These are phyloP conservation scores for Arothron firmamentum DNA, from an alignment of 2,113 vertebrate species.

Conservation along the genomic window DNA sequence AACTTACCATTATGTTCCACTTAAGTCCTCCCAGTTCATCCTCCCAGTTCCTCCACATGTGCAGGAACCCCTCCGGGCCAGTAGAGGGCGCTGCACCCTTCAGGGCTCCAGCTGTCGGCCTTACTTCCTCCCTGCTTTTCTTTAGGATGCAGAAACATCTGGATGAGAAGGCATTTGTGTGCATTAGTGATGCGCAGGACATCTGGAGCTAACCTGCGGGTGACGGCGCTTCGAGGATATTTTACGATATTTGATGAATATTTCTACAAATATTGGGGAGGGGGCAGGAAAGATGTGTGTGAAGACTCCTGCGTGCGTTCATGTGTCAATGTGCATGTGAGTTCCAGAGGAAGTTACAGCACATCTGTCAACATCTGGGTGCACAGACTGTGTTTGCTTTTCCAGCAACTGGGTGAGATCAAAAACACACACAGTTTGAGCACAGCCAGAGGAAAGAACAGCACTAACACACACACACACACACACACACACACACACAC, in stretches of 20 bases:
- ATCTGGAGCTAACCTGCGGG: constrained; percentile 41
- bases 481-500: neutral
- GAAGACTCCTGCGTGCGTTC: constrained; percentile 4
- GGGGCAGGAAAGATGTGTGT: constrained; percentile 34
- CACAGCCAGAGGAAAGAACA: constrained; percentile 61
- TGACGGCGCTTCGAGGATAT: constrained; percentile 25
- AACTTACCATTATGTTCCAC: neutral
- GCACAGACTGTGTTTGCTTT: constrained; percentile 75
- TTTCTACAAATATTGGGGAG: constrained; percentile 31
- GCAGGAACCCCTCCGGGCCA: constrained; percentile 39
- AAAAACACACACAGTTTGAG: constrained; percentile 62
- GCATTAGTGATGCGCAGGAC: constrained; percentile 39
- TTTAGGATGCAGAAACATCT: constrained; percentile 37
- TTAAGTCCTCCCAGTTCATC: constrained; percentile 1
- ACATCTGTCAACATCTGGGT: constrained; percentile 81
- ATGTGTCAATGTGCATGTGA: constrained; percentile 5
- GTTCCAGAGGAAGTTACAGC: constrained; percentile 38
- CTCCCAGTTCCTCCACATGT: constrained; percentile 29
- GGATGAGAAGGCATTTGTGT: constrained; percentile 28
- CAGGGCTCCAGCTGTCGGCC: constrained; percentile 35
- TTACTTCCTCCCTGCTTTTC: neutral
- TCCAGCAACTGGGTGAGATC: constrained; percentile 71
- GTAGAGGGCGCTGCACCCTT: constrained; percentile 49
- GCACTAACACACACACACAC: constrained; percentile 23
- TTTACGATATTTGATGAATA: constrained; percentile 36